A percentile compares a stretch with the other conserved stretches of the same genome.
Evolutionary conservation across 1,140 invertebrate species (phyloP).

Genomic region (Drosophila tropicalis): DNA sequence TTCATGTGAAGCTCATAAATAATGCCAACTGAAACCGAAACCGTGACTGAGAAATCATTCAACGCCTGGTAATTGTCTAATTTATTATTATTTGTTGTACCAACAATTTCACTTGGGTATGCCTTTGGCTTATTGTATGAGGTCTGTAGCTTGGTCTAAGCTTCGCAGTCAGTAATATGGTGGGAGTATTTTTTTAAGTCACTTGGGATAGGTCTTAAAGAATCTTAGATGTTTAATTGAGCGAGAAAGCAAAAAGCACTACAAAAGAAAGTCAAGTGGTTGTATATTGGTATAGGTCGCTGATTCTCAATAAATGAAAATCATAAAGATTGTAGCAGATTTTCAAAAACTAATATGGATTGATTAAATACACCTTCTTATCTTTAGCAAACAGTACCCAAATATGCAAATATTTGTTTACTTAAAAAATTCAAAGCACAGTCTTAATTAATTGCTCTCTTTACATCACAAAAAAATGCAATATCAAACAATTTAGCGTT

Average conservation of each 20-base stretch:
- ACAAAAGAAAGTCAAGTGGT: slow-evolving; percentile 33
- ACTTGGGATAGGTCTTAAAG: slow-evolving; percentile 44
- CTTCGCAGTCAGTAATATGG: neutral
- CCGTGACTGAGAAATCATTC: slow-evolving; percentile 20
- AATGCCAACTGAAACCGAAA: slow-evolving; percentile 8
- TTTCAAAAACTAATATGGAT: too few relatives aligned
- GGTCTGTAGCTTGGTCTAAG: slow-evolving; percentile 17
- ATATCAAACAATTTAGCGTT: too few relatives aligned
- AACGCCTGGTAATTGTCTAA: slow-evolving; percentile 49
- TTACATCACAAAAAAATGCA: too few relatives aligned
- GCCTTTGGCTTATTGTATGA: slow-evolving; percentile 21
- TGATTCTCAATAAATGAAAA: neutral
- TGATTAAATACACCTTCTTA: neutral
- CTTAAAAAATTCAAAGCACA: too few relatives aligned
- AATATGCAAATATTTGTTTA: too few relatives aligned
- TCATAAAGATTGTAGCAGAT: slow-evolving; percentile 4
- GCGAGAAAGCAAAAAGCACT: too few relatives aligned
- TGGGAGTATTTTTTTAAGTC: slow-evolving; percentile 19
- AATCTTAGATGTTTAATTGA: slow-evolving; percentile 8
- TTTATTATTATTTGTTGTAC: slow-evolving; percentile 43
- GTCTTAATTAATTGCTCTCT: too few relatives aligned
- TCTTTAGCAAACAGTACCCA: neutral
- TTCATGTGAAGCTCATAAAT: slow-evolving; percentile 27
- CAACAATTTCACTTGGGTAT: slow-evolving; percentile 40
- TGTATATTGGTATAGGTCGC: neutral